These are phyloP conservation scores for Seriola dumerili DNA, from an alignment of 2,113 vertebrate genomes.

Conservation along the genomic window DNA sequence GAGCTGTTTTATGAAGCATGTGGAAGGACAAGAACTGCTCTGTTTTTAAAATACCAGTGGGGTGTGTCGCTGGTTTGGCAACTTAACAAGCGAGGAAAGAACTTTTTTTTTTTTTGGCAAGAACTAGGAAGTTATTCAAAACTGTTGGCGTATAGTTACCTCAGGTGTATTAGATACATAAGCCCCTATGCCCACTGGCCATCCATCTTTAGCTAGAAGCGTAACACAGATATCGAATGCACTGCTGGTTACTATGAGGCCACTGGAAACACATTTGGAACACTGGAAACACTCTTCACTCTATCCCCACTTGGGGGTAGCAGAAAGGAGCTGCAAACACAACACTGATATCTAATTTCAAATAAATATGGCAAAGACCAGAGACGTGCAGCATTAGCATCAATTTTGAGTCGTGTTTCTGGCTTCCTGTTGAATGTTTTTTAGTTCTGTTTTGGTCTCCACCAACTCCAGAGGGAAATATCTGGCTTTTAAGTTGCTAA, in stretches of 20 bases:
- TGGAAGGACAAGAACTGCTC: background rate
- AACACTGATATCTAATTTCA: too few species aligned
- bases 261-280: background rate
- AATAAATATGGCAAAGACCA: too few species aligned
- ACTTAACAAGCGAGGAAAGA: background rate
- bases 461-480: too few species aligned
- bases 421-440: too few species aligned
- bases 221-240: conserved; percentile 9
- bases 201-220: conserved; percentile 34
- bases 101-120: conserved; percentile 18
- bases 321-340: too few species aligned
- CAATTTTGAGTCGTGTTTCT: too few species aligned
- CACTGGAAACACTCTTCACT: background rate
- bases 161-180: conserved; percentile 2
- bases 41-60: background rate
- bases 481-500: too few species aligned
- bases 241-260: conserved; percentile 14
- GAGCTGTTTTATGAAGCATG: background rate
- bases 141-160: conserved; percentile 1
- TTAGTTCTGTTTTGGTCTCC: too few species aligned
- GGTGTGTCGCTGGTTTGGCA: background rate
- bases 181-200: background rate
- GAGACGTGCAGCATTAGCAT: too few species aligned
- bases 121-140: background rate
- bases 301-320: too few species aligned